Percentiles rank a stretch among this genome's conserved stretches.
These are phyloP conservation scores for Athalia circularis DNA, from an alignment of 2,888 invertebrate genomes.

Conservation along the genomic window DNA sequence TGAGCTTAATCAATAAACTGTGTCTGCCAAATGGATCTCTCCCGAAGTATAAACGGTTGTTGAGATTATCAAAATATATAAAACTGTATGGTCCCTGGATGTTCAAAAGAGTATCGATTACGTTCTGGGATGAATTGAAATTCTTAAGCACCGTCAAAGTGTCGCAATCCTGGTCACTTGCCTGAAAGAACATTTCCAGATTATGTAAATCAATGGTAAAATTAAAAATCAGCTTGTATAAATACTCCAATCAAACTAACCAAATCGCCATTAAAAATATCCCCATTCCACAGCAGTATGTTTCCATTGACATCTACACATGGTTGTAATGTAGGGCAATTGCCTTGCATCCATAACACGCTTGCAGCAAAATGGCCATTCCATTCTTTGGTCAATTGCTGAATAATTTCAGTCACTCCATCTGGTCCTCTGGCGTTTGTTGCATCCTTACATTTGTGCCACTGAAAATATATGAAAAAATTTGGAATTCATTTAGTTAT, in stretches of 20 bases:
- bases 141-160: conserved; percentile 55
- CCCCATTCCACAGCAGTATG: conserved; percentile 91
- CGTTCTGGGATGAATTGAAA: conserved; percentile 60
- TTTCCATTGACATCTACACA: conserved; percentile 76
- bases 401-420: conserved; percentile 53
- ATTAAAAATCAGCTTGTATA: conserved; percentile 64
- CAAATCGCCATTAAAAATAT: conserved; percentile 82
- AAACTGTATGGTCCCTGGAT: conserved; percentile 91
- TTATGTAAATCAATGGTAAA: conserved; percentile 44
- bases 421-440: conserved; percentile 80
- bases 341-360: conserved; percentile 92
- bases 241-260: conserved; percentile 61
- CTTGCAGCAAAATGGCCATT: conserved; percentile 72
- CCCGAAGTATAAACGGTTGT: conserved; percentile 83
- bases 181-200: conserved; percentile 30
- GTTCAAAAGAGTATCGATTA: conserved; percentile 75
- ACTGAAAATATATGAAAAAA: conserved; percentile 67
- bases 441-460: conserved; percentile 70
- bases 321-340: conserved; percentile 81
- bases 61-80: conserved; percentile 82
- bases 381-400: conserved; percentile 60
- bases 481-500: no score
- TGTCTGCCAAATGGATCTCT: conserved; percentile 91
- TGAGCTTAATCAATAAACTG: conserved; percentile 83
- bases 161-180: conserved; percentile 55